Evolutionary conservation across 2,113 vertebrate genomes (phyloP).

Genomic region (Gymnocephalus cernua): DNA sequence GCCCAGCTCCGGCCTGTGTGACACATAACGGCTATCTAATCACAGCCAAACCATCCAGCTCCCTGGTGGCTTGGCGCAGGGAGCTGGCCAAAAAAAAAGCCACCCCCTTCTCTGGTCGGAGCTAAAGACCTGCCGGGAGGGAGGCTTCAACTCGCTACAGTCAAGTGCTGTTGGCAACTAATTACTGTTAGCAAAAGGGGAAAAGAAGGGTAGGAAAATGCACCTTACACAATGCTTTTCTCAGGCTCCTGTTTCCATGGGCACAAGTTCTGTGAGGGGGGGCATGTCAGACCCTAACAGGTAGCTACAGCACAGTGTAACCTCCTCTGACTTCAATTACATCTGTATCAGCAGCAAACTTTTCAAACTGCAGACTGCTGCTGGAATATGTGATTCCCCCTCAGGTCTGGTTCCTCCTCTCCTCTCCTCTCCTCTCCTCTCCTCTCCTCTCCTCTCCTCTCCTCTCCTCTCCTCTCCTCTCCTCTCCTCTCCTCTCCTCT

Average conservation of each 20-base stretch:
- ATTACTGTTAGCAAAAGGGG: constrained; percentile 69
- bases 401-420: constrained; percentile 25
- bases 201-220: constrained; percentile 48
- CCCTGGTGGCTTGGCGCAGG: constrained; percentile 63
- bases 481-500: constrained; percentile 27
- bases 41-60: constrained; percentile 57
- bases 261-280: constrained; percentile 38
- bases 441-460: constrained; percentile 23
- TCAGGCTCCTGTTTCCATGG: constrained; percentile 71
- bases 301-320: constrained; percentile 31
- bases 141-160: constrained; percentile 76
- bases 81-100: constrained; percentile 64
- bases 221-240: constrained; percentile 73
- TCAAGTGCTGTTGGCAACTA: constrained; percentile 82
- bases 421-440: constrained; percentile 26
- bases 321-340: constrained; percentile 62
- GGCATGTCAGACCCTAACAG: constrained; percentile 56
- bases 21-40: constrained; percentile 72
- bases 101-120: constrained; percentile 55
- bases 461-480: constrained; percentile 22
- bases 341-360: constrained; percentile 48
- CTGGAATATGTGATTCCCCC: constrained; percentile 51
- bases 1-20: constrained; percentile 55
- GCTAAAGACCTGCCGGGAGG: constrained; percentile 63
- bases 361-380: constrained; percentile 23